Evolutionary conservation across 1,140 invertebrate species (phyloP), one percentile per base, ranked within the genome.

Genomic region (Phymastichus coffea): DNA sequence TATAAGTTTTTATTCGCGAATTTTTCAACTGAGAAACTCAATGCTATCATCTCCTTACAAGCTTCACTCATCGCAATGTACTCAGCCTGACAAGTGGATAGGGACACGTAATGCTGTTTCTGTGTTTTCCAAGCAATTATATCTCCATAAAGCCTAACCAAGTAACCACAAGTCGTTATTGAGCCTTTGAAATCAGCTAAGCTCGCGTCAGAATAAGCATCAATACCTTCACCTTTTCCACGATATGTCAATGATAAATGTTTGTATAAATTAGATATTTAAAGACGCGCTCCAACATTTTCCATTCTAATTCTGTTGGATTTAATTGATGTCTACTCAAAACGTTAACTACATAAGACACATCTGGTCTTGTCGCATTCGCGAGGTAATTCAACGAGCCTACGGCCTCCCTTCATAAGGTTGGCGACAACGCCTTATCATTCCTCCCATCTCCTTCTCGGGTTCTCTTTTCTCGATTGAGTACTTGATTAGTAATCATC

Each of bases 291-390:
- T 38, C 52, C 3, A 59, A 30, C 63, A 64, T 57, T 12, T 41
- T 51, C 40, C 47, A 64, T 22, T 64, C 63, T 3, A 25, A 20
- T 23, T 41, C 35, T 6, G 51, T 58, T 4, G 61, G 49, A 22
- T 58, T 57, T 14, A 58, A 30, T 43, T 61, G 58, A 47, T 61
- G 53, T 53, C 63, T 52, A 35, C 63, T 64, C 14, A 60, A 20
- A 12, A 57, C 38, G 51, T 64, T 64, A 8, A 64, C 52, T 1
- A 52, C 25, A 20, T 59, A 62, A 0, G 48, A 20, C 22, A 60
- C 57, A 28, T 64, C 53, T 19, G 57, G 57, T 30, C 63, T 26
- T n/a, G 47, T 57, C 8, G 40, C 22, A 26, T 48, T 49, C 19
- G 60, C 53, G 19, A 62, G 23, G 23, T 57, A 49, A 4, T 12